phyloP scores from a whole-genome alignment of 1,140 invertebrate species.

The Bactericera cockerelli region DNA sequence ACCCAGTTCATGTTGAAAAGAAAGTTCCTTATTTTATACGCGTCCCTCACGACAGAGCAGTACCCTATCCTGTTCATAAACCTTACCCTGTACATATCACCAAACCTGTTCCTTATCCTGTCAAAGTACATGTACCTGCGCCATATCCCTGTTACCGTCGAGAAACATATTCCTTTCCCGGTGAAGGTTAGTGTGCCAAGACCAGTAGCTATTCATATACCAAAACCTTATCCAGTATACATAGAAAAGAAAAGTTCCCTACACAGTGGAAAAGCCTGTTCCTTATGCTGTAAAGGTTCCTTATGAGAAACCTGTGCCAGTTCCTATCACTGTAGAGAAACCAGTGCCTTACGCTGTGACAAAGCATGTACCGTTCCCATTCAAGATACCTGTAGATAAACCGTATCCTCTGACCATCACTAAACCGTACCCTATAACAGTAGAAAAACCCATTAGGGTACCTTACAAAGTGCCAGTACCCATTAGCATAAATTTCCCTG shows the following conservation, averaged over 20 bases:
- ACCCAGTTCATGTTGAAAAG: conserved; percentile 35
- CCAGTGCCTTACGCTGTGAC: conserved; percentile 36
- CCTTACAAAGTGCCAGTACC: conserved; percentile 34
- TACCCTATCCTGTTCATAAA: conserved; percentile 17
- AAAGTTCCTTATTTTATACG: conserved; percentile 44
- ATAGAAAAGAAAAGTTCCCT: conserved; percentile 33
- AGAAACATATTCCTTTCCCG: conserved; percentile 52
- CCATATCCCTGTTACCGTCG: conserved; percentile 47
- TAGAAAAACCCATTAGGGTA: conserved; percentile 49
- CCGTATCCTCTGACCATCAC: conserved; percentile 31
- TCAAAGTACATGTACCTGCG: conserved; percentile 49
- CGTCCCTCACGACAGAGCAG: conserved; percentile 23
- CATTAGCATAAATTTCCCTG: conserved; percentile 35
- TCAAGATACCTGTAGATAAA: conserved; percentile 42
- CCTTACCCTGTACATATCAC: conserved; percentile 52
- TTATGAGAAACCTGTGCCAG: conserved; percentile 44
- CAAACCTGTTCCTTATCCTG: conserved; percentile 46
- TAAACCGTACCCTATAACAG: conserved; percentile 34
- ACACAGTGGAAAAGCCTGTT: conserved; percentile 52
- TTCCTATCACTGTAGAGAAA: conserved; percentile 34
- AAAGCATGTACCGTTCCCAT: conserved; percentile 44
- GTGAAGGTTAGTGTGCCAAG: conserved; percentile 58
- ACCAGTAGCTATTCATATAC: conserved; percentile 51
- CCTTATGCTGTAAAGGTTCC: conserved; percentile 53
- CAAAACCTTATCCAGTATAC: conserved; percentile 33